These are phyloP conservation scores for Spodoptera frugiperda DNA, from an alignment of 1,140 invertebrate genomes.

Conservation along the genomic window DNA sequence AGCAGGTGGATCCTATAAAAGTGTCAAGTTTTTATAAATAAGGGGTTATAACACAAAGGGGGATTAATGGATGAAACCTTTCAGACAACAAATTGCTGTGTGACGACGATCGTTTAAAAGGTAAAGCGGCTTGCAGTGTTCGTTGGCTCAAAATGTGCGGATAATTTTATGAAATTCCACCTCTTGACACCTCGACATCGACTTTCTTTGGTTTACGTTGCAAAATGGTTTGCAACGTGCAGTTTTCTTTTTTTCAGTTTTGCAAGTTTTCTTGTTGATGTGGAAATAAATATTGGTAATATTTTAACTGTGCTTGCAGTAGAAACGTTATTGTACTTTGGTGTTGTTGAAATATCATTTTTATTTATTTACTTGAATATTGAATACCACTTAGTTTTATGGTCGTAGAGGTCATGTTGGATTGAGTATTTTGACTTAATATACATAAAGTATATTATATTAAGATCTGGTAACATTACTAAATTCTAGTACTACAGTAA, in stretches of 20 bases:
- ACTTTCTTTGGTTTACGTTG: background rate
- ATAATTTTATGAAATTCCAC: slow-evolving; percentile 1
- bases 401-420: too few species aligned
- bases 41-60: background rate
- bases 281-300: too few species aligned
- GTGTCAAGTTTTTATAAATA: slow-evolving; percentile 2
- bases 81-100: slow-evolving; percentile 20
- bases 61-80: slow-evolving; percentile 2
- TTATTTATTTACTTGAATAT: too few species aligned
- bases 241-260: background rate
- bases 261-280: too few species aligned
- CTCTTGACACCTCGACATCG: background rate
- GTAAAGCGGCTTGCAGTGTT: background rate
- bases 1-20: background rate
- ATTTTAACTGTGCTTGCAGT: too few species aligned
- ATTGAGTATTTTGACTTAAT: too few species aligned
- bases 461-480: too few species aligned
- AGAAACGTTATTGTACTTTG: too few species aligned
- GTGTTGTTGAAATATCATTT: too few species aligned
- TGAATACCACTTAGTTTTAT: too few species aligned
- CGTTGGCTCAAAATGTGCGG: background rate
- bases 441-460: too few species aligned
- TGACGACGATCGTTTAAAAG: background rate
- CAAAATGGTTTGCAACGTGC: background rate
- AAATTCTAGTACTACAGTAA: too few species aligned